A percentile compares a stretch with the other conserved stretches of the same genome.
phyloP scores from a whole-genome alignment of 2,113 vertebrate species.

The Eubucco bourcierii region DNA sequence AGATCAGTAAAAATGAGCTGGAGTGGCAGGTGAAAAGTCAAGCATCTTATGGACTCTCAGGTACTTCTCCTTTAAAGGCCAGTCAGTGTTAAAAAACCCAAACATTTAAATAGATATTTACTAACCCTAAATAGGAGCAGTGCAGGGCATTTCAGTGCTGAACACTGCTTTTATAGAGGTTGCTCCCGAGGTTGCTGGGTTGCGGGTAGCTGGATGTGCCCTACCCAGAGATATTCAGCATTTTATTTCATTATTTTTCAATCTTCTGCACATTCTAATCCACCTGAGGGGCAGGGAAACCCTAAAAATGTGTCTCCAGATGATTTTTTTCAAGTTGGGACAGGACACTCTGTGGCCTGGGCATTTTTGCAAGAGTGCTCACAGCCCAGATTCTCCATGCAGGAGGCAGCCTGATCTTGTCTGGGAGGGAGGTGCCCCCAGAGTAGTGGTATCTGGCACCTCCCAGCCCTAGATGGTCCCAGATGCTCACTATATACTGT shows the following conservation, averaged over 20 bases:
- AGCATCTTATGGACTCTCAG: slow-evolving; percentile 75
- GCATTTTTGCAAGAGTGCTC: not conserved
- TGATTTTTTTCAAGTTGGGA: not conserved
- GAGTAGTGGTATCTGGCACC: not conserved
- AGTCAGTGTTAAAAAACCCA: not conserved
- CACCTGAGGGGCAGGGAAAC: not conserved
- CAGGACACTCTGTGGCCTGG: not conserved
- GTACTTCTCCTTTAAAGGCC: slow-evolving; percentile 52
- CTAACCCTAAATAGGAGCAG: not conserved
- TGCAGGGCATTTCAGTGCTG: no score
- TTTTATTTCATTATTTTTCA: not conserved
- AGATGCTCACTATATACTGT: fast-evolving
- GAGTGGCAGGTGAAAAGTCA: slow-evolving; percentile 72
- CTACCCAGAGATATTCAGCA: not conserved
- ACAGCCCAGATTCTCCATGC: not conserved
- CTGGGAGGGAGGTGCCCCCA: not conserved
- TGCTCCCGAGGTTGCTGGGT: not conserved
- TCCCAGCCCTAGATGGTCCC: not conserved
- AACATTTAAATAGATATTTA: not conserved
- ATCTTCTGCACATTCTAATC: not conserved
- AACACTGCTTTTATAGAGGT: not conserved
- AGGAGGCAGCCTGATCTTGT: not conserved
- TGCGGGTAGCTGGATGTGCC: not conserved
- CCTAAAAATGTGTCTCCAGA: fast-evolving
- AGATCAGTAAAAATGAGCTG: slow-evolving; percentile 71